Percentiles rank a stretch among this genome's conserved stretches.
These are phyloP conservation scores for Rhinatrema bivittatum DNA, from an alignment of 2,797 vertebrate genomes.

Conservation along the genomic window DNA sequence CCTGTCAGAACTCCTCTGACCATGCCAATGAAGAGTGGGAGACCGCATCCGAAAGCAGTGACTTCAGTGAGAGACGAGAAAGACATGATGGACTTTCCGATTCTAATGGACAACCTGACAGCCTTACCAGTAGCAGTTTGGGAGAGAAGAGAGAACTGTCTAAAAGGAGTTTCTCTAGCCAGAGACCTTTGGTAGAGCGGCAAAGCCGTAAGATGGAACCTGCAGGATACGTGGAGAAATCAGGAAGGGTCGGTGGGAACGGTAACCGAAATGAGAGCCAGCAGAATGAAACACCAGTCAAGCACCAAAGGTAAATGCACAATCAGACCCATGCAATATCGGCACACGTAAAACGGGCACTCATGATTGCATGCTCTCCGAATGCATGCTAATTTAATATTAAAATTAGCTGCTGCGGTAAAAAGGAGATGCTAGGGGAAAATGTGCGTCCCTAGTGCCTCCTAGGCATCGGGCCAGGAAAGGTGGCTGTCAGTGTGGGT, in stretches of 20 bases:
- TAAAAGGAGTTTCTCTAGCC: conserved; percentile 95
- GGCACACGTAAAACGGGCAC: too few relatives aligned
- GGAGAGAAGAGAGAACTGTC: conserved; percentile 89
- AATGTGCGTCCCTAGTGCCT: too few relatives aligned
- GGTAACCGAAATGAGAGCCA: conserved; percentile 68
- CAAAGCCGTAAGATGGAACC: conserved; percentile 88
- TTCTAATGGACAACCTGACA: conserved; percentile 59
- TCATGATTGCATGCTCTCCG: too few relatives aligned
- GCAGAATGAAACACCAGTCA: conserved; percentile 72
- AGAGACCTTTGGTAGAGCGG: conserved; percentile 83
- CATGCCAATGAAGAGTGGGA: conserved; percentile 91
- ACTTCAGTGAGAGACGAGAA: conserved; percentile 84
- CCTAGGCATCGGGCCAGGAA: too few relatives aligned
- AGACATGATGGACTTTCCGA: conserved; percentile 56
- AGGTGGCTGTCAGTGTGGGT: too few relatives aligned
- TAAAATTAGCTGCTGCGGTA: too few relatives aligned
- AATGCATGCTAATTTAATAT: too few relatives aligned
- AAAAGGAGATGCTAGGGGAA: too few relatives aligned
- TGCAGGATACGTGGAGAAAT: conserved; percentile 65
- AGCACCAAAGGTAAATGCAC: conserved; percentile 72
- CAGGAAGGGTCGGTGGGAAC: conserved; percentile 56
- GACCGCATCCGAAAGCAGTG: conserved; percentile 90
- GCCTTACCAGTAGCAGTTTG: conserved; percentile 50
- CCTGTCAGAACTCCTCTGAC: conserved; percentile 60
- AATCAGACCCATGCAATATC: background rate